phyloP scores from a whole-genome alignment of 92 coral and sea anemone species.

The Phymanthus crucifer region DNA sequence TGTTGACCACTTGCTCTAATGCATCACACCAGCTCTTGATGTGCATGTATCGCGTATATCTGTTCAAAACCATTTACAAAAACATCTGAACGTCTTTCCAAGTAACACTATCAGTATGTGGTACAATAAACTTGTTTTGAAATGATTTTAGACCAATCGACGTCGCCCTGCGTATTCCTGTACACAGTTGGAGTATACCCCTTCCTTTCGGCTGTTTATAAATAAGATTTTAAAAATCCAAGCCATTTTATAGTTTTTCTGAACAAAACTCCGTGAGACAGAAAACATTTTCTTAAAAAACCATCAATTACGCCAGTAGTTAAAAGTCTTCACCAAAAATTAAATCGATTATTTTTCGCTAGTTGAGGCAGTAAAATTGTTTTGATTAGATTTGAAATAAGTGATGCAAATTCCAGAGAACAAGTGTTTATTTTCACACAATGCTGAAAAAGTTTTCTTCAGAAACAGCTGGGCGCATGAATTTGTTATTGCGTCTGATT shows the following conservation, averaged over 20 bases:
- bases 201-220: not conserved
- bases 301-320: too few relatives aligned
- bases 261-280: too few relatives aligned
- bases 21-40: not conserved
- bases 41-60: not conserved
- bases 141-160: not conserved
- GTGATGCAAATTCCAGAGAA: slow-evolving; percentile 21
- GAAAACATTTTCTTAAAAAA: too few relatives aligned
- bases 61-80: not conserved
- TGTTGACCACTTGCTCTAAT: not conserved
- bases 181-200: not conserved
- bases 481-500: not conserved
- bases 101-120: not conserved
- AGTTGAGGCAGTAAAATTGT: not conserved
- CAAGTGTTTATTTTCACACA: slow-evolving; percentile 43
- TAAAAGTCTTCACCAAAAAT: too few relatives aligned
- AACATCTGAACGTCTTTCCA: not conserved
- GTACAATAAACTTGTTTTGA: not conserved
- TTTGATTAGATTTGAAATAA: not conserved
- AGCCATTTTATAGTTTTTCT: too few relatives aligned
- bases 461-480: not conserved
- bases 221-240: too few relatives aligned
- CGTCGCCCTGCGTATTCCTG: not conserved
- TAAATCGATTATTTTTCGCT: not conserved
- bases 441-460: not conserved